These are phyloP conservation scores for Orthonyx spaldingii DNA, from an alignment of 2,113 vertebrate genomes.

Conservation along the genomic window DNA sequence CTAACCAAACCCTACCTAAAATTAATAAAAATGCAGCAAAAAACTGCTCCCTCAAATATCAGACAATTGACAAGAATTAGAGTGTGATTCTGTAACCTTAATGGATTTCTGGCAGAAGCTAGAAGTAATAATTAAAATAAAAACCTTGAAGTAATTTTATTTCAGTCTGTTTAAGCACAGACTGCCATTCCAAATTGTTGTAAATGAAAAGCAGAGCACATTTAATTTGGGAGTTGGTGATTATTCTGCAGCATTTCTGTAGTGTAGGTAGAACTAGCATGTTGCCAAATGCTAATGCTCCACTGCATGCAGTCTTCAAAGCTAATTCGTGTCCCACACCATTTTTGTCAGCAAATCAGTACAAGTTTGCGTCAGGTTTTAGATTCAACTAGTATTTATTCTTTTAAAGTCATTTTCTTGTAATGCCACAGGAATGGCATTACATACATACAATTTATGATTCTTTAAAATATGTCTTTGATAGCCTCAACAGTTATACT, in stretches of 20 bases:
- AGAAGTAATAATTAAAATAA: neutral
- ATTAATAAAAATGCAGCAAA: neutral
- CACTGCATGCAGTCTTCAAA: neutral
- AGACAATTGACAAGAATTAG: neutral
- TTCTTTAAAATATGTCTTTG: neutral
- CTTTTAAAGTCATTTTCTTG: neutral
- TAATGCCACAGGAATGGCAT: neutral
- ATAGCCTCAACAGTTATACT: neutral
- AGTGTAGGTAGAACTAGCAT: neutral
- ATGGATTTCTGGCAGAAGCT: neutral
- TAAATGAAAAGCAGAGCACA: neutral
- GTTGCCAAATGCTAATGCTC: neutral
- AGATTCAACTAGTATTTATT: neutral
- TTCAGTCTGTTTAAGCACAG: neutral
- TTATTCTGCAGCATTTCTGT: neutral
- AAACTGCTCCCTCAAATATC: neutral
- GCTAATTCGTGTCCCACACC: neutral
- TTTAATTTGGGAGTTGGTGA: neutral
- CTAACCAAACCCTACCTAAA: neutral
- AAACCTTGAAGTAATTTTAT: neutral
- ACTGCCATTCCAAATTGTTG: neutral
- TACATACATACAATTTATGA: accelerated
- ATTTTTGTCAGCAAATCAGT: neutral
- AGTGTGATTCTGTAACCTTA: neutral
- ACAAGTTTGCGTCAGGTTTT: neutral